phyloP scores from a whole-genome alignment of 1,140 invertebrate species.

The Camponotus floridanus region DNA sequence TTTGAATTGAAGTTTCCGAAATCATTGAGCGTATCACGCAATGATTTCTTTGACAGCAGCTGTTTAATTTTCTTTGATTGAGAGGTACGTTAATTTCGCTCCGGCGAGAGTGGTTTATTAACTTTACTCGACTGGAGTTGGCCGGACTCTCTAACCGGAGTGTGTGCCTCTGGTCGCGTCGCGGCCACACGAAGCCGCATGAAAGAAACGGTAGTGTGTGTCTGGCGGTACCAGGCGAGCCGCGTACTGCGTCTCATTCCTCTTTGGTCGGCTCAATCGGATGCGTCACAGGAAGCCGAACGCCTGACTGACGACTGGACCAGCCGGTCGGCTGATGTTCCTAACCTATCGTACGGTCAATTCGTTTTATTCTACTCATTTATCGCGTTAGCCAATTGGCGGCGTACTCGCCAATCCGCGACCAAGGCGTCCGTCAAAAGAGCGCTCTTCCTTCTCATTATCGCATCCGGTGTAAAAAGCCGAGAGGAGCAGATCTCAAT shows the following conservation, averaged over 20 bases:
- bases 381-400: conserved; percentile 79
- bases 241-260: conserved; percentile 70
- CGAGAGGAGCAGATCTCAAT: not conserved
- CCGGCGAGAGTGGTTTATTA: not conserved
- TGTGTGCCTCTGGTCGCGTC: conserved; percentile 40
- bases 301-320: conserved; percentile 54
- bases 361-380: conserved; percentile 75
- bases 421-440: conserved; percentile 40
- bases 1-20: too few species aligned
- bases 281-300: conserved; percentile 78
- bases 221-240: conserved; percentile 77
- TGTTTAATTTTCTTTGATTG: not conserved
- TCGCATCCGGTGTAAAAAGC: conserved; percentile 12
- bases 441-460: conserved; percentile 35
- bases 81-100: conserved; percentile 36
- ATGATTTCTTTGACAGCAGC: not conserved
- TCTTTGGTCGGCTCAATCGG: conserved; percentile 69
- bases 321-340: conserved; percentile 66
- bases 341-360: conserved; percentile 73
- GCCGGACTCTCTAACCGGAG: conserved; percentile 16
- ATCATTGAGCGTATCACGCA: not conserved
- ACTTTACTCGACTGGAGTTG: conserved; percentile 12
- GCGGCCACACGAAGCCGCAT: conserved; percentile 57
- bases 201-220: conserved; percentile 69
- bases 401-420: conserved; percentile 35